Evolutionary conservation across 2,113 vertebrate genomes (phyloP).

Genomic region (Melozone crissalis): DNA sequence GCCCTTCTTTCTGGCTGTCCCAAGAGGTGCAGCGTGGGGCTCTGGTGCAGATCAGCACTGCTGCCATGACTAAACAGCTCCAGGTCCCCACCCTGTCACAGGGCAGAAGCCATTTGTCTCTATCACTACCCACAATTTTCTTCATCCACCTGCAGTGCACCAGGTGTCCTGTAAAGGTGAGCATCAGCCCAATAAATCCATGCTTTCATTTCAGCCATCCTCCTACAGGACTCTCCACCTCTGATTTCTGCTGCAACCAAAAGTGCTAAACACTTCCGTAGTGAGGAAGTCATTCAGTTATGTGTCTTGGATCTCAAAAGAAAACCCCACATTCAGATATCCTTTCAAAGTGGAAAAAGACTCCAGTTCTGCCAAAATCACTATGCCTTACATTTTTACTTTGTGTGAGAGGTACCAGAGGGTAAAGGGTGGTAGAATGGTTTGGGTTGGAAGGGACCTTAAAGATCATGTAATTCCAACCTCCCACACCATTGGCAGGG

Average conservation of each 20-base stretch:
- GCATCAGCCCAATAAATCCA: fast-evolving
- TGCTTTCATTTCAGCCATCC: background rate
- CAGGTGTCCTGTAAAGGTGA: background rate
- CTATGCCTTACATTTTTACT: background rate
- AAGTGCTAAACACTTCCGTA: background rate
- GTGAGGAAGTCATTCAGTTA: background rate
- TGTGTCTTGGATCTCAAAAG: background rate
- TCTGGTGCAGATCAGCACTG: fast-evolving
- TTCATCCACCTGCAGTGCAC: background rate
- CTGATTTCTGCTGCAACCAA: background rate
- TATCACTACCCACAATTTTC: background rate
- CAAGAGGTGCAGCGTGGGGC: fast-evolving
- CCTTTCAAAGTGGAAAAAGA: background rate
- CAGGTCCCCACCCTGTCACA: fast-evolving
- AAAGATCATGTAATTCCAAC: background rate
- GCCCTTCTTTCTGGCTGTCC: background rate
- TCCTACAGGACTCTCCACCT: background rate
- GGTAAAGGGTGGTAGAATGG: background rate
- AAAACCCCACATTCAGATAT: background rate
- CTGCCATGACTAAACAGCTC: background rate
- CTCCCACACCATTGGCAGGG: background rate
- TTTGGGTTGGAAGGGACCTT: background rate
- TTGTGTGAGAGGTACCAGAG: background rate
- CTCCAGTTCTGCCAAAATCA: background rate
- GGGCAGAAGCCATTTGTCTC: background rate